phyloP scores from a whole-genome alignment of 2,888 invertebrate genomes.

The Automeris io region DNA sequence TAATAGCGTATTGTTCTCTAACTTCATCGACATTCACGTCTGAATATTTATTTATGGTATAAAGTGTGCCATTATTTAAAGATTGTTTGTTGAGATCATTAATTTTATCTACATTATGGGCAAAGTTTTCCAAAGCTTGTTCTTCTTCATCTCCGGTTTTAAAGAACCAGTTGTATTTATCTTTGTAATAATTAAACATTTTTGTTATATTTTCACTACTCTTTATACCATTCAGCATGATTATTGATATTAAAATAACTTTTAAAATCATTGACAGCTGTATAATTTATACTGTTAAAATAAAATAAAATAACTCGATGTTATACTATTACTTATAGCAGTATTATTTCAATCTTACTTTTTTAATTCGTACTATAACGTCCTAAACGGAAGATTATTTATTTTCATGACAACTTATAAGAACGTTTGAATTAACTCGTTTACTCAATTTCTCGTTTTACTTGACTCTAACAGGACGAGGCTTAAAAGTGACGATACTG shows the following conservation, averaged over 20 bases:
- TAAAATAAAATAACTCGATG: too few relatives aligned
- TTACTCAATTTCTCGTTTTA: too few relatives aligned
- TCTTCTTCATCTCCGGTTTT: conserved; percentile 22
- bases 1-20: conserved; percentile 33
- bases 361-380: too few relatives aligned
- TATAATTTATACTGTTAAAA: background rate
- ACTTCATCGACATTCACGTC: conserved; percentile 35
- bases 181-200: conserved; percentile 33
- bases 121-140: conserved; percentile 31
- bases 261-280: background rate
- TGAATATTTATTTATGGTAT: conserved; percentile 38
- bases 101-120: conserved; percentile 33
- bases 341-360: too few relatives aligned
- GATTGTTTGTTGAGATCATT: conserved; percentile 30
- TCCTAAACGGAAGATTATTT: too few relatives aligned
- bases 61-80: conserved; percentile 23
- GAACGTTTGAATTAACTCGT: too few relatives aligned
- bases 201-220: conserved; percentile 16
- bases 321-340: too few relatives aligned
- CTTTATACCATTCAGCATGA: conserved; percentile 9
- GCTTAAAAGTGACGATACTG: too few relatives aligned
- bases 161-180: conserved; percentile 37
- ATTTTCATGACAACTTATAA: too few relatives aligned
- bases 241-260: background rate
- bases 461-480: too few relatives aligned